phyloP scores from a whole-genome alignment of 2,113 vertebrate species.

The Gymnorhina tibicen region DNA sequence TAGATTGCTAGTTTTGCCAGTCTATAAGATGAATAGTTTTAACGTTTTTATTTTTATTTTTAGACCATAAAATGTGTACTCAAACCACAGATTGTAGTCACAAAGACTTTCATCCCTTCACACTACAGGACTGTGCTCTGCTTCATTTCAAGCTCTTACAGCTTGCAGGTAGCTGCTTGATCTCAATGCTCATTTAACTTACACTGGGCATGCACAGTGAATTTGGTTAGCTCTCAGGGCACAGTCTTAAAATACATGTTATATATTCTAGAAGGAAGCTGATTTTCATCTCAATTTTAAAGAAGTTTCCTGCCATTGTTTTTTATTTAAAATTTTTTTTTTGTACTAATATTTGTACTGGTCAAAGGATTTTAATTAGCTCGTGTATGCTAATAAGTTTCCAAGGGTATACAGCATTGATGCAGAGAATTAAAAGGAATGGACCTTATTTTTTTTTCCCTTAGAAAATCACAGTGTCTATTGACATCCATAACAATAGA shows the following conservation, averaged over 20 bases:
- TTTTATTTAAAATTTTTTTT: not conserved
- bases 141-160: not conserved
- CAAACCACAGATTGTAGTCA: not conserved
- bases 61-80: not conserved
- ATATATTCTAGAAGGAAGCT: not conserved
- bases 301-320: not conserved
- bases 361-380: conserved; percentile 17
- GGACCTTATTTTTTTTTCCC: not conserved
- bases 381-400: not conserved
- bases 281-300: not conserved
- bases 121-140: not conserved
- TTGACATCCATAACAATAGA: conserved; percentile 14
- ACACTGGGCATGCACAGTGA: not conserved
- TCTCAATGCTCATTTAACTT: not conserved
- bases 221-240: not conserved
- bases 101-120: conserved; percentile 14
- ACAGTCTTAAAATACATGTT: not conserved
- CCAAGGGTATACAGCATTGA: not conserved
- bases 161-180: not conserved
- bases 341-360: not conserved
- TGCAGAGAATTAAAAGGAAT: not conserved
- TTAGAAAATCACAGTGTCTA: not conserved
- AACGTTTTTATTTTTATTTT: conserved; percentile 25
- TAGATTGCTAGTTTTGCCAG: not conserved
- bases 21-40: conserved; percentile 16